Evolutionary conservation across 2,113 vertebrate species (phyloP).

Genomic region (Panthera uncia): DNA sequence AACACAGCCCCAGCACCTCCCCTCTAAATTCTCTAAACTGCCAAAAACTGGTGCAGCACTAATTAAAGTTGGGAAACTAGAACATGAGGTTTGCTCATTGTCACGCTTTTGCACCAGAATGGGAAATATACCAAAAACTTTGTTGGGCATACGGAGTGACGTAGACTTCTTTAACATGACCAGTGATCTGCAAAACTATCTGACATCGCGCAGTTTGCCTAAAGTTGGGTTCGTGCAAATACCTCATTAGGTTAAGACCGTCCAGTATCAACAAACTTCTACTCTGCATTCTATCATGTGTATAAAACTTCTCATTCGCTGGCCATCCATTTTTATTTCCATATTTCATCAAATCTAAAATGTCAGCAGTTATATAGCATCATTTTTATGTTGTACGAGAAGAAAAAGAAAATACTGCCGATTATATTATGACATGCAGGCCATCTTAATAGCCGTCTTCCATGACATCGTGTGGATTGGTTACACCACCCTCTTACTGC

Average conservation of each 20-base stretch:
- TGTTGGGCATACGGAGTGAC: neutral
- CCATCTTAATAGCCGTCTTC: neutral
- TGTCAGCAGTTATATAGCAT: neutral
- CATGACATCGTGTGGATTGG: neutral
- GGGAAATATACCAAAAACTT: neutral
- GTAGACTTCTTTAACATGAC: constrained; percentile 1
- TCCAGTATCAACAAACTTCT: neutral
- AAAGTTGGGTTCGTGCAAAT: neutral
- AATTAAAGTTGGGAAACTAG: neutral
- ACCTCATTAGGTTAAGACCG: neutral
- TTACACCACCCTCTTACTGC: neutral
- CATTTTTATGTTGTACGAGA: neutral
- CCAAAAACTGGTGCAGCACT: neutral
- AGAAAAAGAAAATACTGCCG: neutral
- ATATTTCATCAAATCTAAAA: constrained; percentile 10
- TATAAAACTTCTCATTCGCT: constrained; percentile 5
- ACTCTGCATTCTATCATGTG: neutral
- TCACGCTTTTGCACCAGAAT: neutral
- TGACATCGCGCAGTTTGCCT: neutral
- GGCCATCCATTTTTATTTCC: neutral
- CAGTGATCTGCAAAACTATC: neutral
- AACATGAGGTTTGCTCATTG: neutral
- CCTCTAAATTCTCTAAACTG: neutral
- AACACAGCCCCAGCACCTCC: neutral
- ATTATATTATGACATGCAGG: neutral